These are phyloP conservation scores for Hypocryptadius cinnamomeus DNA, from an alignment of 2,113 vertebrate genomes.

Conservation along the genomic window DNA sequence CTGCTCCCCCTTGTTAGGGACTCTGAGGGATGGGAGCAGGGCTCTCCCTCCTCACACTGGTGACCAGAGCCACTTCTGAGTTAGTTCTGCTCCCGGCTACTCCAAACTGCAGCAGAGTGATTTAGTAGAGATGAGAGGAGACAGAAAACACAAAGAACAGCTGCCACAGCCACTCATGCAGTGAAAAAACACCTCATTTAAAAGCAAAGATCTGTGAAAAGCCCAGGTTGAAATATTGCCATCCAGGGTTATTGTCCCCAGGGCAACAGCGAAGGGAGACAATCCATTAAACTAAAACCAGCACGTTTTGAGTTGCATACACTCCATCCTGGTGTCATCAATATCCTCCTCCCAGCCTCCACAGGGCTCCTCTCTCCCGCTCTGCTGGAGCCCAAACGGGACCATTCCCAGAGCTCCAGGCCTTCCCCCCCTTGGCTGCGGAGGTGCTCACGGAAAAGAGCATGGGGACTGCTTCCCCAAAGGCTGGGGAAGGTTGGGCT, in stretches of 20 bases:
- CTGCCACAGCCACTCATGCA: slow-evolving; percentile 73
- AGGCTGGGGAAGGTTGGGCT: not conserved
- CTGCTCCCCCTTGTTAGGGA: not conserved
- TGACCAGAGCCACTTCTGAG: slow-evolving; percentile 49
- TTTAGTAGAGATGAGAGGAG: slow-evolving; percentile 68
- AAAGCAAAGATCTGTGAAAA: slow-evolving; percentile 70
- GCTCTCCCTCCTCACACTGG: slow-evolving; percentile 6
- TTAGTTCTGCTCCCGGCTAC: slow-evolving; percentile 55
- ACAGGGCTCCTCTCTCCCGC: not conserved
- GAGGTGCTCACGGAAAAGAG: not conserved
- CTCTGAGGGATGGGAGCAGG: slow-evolving; percentile 2
- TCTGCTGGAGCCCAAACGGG: not conserved
- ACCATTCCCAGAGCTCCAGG: not conserved
- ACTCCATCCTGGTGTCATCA: not conserved
- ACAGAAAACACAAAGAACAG: slow-evolving; percentile 69
- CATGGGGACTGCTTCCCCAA: not conserved
- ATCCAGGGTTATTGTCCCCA: slow-evolving; percentile 57
- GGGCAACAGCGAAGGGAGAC: slow-evolving; percentile 63
- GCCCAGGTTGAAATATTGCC: slow-evolving; percentile 68
- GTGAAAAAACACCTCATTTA: slow-evolving; percentile 69
- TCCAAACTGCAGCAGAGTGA: slow-evolving; percentile 62
- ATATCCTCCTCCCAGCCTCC: not conserved
- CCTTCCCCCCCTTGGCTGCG: not conserved
- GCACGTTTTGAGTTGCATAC: slow-evolving; percentile 32
- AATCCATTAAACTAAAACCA: slow-evolving; percentile 77